Evolutionary conservation across 2,888 invertebrate genomes (phyloP).

Genomic region (Agriopis leucophaearia): DNA sequence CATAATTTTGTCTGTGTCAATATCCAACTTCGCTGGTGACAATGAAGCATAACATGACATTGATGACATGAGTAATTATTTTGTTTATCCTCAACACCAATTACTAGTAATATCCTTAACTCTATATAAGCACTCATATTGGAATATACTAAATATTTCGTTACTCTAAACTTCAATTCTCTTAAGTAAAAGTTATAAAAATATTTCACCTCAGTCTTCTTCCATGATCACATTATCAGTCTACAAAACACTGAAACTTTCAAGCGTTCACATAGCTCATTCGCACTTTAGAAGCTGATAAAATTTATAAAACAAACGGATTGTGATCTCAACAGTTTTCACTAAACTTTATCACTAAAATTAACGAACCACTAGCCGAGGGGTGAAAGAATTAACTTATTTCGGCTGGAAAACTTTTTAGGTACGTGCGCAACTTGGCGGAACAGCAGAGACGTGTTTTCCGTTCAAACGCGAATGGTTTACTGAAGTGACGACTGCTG

Average conservation of each 20-base stretch:
- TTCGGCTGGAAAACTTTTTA: slow-evolving; percentile 22
- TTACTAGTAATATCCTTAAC: neutral
- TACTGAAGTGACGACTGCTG: slow-evolving; percentile 12
- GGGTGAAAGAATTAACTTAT: slow-evolving; percentile 3
- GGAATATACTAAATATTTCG: neutral
- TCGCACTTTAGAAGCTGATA: slow-evolving; percentile 14
- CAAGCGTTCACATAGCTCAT: slow-evolving; percentile 14
- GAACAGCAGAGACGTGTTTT: slow-evolving; percentile 2
- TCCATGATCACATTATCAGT: slow-evolving; percentile 22
- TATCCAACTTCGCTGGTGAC: too few species aligned
- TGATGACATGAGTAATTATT: neutral
- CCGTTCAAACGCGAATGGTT: slow-evolving; percentile 2
- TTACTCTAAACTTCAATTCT: neutral
- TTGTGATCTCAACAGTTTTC: slow-evolving; percentile 13
- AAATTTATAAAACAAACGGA: slow-evolving; percentile 1
- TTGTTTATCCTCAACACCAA: slow-evolving; percentile 4
- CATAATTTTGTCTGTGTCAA: neutral
- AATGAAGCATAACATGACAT: neutral
- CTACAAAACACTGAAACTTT: slow-evolving; percentile 15
- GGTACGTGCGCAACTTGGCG: slow-evolving; percentile 8
- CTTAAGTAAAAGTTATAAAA: neutral
- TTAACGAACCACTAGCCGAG: slow-evolving; percentile 11
- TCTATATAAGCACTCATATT: neutral
- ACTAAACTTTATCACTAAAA: neutral
- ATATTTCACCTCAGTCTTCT: slow-evolving; percentile 28